Percentiles rank a stretch among this genome's conserved stretches.
These are phyloP conservation scores for Potamarius usumacintae DNA, from an alignment of 2,113 vertebrate genomes.

Conservation along the genomic window DNA sequence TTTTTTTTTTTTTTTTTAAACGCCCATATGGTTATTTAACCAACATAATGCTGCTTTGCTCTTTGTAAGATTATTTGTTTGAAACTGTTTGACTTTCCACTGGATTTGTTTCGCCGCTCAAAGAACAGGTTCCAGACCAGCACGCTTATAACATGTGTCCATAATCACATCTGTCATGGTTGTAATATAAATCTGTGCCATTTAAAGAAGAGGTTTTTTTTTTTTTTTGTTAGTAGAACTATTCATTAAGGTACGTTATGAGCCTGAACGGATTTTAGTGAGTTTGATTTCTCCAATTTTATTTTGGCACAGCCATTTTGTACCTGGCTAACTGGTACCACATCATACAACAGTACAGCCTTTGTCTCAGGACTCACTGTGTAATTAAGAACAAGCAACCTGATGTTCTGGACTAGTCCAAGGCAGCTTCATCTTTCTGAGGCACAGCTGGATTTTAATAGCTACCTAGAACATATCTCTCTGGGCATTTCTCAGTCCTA, in stretches of 20 bases:
- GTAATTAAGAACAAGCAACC: constrained; percentile 33
- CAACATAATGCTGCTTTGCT: constrained; percentile 27
- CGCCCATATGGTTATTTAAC: constrained; percentile 7
- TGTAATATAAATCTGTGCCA: not conserved
- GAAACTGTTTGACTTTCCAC: constrained; percentile 17
- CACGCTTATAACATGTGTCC: not conserved
- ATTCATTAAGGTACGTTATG: constrained; percentile 14
- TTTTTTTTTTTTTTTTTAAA: not conserved
- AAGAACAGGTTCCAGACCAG: not conserved
- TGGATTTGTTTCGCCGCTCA: not conserved
- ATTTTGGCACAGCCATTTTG: constrained; percentile 2
- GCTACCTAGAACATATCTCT: constrained; percentile 30
- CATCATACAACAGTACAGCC: constrained; percentile 1
- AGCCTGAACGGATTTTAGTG: not conserved
- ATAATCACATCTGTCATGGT: not conserved
- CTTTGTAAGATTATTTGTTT: not conserved
- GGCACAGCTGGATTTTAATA: constrained; percentile 19
- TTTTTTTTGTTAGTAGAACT: not conserved
- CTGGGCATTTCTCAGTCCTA: constrained; percentile 22
- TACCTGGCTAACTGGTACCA: not conserved
- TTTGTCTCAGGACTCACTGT: constrained; percentile 36
- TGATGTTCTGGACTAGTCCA: constrained; percentile 22
- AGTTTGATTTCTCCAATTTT: not conserved
- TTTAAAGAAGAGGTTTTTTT: not conserved
- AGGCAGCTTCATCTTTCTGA: constrained; percentile 32